A percentile compares a stretch with the other conserved stretches of the same genome.
These are phyloP conservation scores for Deroptyus accipitrinus DNA, from an alignment of 2,113 vertebrate genomes.

Conservation along the genomic window DNA sequence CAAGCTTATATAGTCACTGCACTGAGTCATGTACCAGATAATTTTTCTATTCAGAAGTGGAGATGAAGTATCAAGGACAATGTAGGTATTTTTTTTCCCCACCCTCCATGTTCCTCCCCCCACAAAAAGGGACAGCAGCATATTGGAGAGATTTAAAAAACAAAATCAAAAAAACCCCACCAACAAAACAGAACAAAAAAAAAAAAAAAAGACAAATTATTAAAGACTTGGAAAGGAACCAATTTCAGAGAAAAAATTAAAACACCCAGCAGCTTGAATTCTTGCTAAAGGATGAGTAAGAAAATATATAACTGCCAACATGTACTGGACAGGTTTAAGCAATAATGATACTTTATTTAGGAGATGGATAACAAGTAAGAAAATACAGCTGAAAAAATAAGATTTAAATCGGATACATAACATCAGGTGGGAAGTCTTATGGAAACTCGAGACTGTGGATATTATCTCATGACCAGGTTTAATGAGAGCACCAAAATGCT, in stretches of 20 bases:
- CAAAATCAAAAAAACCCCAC: not conserved
- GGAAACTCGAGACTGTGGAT: not conserved
- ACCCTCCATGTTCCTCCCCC: accelerated
- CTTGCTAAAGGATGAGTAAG: not conserved
- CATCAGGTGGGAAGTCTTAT: not conserved
- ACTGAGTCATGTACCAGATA: not conserved
- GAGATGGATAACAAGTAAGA: not conserved
- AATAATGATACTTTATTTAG: not conserved
- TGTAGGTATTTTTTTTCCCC: not conserved
- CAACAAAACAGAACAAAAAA: not conserved
- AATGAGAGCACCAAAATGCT: not conserved
- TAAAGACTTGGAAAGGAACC: not conserved
- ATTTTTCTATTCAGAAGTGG: not conserved
- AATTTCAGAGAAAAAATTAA: not conserved
- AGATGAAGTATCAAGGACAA: not conserved
- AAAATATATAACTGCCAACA: not conserved
- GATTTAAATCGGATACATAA: not conserved
- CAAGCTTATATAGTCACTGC: not conserved
- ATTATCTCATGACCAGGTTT: not conserved
- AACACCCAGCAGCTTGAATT: not conserved
- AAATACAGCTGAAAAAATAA: not conserved
- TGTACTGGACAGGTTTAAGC: not conserved
- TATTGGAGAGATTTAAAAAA: not conserved
- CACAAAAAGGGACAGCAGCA: not conserved
- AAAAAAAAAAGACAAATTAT: not conserved